phyloP scores from a whole-genome alignment of 2,113 vertebrate species.

The Esox niger region DNA sequence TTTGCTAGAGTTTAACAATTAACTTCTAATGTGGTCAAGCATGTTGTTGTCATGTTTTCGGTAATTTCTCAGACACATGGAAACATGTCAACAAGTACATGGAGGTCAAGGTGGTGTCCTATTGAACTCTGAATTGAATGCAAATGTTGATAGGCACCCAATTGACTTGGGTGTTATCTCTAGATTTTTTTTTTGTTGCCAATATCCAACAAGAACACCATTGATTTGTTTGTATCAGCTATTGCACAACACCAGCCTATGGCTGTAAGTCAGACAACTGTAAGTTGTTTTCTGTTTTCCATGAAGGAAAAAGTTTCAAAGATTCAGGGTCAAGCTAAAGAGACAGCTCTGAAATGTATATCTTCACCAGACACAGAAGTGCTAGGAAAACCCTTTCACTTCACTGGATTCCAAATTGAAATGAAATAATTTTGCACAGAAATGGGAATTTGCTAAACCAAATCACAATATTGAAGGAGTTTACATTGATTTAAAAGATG shows the following conservation, averaged over 20 bases:
- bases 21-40: too few species aligned
- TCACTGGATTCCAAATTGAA: too few species aligned
- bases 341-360: slow-evolving; percentile 24
- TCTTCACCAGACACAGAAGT: slow-evolving; percentile 24
- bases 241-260: slow-evolving; percentile 37
- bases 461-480: too few species aligned
- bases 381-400: slow-evolving; percentile 32
- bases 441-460: too few species aligned
- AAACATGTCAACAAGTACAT: too few species aligned
- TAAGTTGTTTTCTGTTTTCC: slow-evolving; percentile 28
- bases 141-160: background rate
- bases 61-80: too few species aligned
- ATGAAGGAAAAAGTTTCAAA: slow-evolving; percentile 34
- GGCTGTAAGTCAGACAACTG: slow-evolving; percentile 25
- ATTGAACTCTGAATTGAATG: background rate
- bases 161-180: slow-evolving; percentile 17
- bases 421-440: too few species aligned
- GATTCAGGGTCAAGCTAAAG: slow-evolving; percentile 36
- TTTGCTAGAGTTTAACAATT: too few species aligned
- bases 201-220: slow-evolving; percentile 14
- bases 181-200: slow-evolving; percentile 10
- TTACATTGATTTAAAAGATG: too few species aligned
- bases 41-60: too few species aligned
- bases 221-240: slow-evolving; percentile 41
- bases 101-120: too few species aligned